Percentiles rank a stretch among this genome's conserved stretches.
phyloP scores from a whole-genome alignment of 2,113 vertebrate species.

The Echinops telfairi region DNA sequence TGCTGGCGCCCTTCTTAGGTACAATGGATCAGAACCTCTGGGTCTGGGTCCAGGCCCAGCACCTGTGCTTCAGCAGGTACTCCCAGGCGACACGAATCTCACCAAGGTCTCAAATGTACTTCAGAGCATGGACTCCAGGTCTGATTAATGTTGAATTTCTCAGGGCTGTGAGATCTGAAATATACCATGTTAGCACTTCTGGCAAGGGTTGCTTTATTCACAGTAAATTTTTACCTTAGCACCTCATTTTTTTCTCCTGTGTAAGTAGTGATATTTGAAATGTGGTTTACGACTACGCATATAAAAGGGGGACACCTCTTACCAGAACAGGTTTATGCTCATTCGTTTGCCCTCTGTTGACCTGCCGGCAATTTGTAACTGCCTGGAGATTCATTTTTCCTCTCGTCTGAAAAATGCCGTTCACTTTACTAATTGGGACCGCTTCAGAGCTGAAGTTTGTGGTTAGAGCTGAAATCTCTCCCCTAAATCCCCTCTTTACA shows the following conservation, averaged over 20 bases:
- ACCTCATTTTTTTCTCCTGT: conserved; percentile 54
- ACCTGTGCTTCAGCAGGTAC: background rate
- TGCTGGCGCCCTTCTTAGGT: background rate
- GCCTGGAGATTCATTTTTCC: conserved; percentile 31
- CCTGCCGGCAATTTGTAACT: background rate
- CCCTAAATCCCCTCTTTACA: conserved; percentile 59
- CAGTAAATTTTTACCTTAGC: conserved; percentile 72
- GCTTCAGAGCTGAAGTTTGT: conserved; percentile 43
- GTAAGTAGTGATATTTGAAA: conserved; percentile 60
- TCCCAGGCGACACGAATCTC: background rate
- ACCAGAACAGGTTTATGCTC: background rate
- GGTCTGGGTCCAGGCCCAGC: background rate
- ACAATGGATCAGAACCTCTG: background rate
- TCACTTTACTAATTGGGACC: conserved; percentile 53
- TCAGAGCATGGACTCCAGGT: background rate
- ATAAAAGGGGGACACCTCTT: conserved; percentile 13
- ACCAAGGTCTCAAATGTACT: background rate
- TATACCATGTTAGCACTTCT: background rate
- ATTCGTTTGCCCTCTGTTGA: background rate
- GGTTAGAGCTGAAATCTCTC: conserved; percentile 34
- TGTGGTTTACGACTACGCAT: conserved; percentile 60
- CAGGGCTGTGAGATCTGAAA: conserved; percentile 41
- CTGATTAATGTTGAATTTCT: conserved; percentile 5
- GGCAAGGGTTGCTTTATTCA: conserved; percentile 59
- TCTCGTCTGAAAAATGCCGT: conserved; percentile 48